These are phyloP conservation scores for Harpegnathos saltator DNA, from an alignment of 1,140 invertebrate genomes.

Conservation along the genomic window DNA sequence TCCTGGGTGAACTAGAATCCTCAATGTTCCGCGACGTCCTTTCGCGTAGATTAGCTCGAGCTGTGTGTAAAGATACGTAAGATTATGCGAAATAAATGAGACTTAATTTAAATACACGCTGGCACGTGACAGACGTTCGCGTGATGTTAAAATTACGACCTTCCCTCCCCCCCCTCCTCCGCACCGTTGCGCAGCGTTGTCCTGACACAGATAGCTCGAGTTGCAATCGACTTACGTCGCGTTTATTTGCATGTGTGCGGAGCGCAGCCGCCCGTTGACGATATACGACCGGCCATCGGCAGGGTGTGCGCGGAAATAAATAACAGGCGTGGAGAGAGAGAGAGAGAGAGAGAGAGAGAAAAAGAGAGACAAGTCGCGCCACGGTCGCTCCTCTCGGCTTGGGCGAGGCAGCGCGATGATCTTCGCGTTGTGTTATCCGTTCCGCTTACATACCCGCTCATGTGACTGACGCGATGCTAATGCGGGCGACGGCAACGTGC, in stretches of 20 bases:
- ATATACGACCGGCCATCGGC: neutral
- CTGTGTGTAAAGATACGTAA: conserved; percentile 56
- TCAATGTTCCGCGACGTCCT: conserved; percentile 31
- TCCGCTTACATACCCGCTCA: too few species aligned
- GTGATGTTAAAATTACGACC: conserved; percentile 40
- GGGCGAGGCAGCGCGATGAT: neutral
- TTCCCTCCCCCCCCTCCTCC: too few species aligned
- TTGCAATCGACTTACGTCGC: conserved; percentile 20
- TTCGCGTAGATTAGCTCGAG: conserved; percentile 48
- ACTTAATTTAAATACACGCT: conserved; percentile 59
- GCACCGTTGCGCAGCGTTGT: conserved; percentile 48
- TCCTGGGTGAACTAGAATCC: neutral
- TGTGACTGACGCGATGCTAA: too few species aligned
- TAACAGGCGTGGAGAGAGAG: conserved; percentile 28
- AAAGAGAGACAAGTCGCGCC: too few species aligned
- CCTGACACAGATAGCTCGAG: conserved; percentile 29
- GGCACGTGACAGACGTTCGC: neutral
- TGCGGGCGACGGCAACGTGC: too few species aligned
- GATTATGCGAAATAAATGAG: conserved; percentile 54
- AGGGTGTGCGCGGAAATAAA: conserved; percentile 52
- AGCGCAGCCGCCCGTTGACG: conserved; percentile 18
- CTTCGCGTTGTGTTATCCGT: too few species aligned
- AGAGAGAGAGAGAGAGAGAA: too few species aligned
- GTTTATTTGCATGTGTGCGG: conserved; percentile 43
- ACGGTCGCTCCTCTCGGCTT: neutral